Evolutionary conservation across 2,113 vertebrate species (phyloP).

Genomic region (Anoura caudifer): DNA sequence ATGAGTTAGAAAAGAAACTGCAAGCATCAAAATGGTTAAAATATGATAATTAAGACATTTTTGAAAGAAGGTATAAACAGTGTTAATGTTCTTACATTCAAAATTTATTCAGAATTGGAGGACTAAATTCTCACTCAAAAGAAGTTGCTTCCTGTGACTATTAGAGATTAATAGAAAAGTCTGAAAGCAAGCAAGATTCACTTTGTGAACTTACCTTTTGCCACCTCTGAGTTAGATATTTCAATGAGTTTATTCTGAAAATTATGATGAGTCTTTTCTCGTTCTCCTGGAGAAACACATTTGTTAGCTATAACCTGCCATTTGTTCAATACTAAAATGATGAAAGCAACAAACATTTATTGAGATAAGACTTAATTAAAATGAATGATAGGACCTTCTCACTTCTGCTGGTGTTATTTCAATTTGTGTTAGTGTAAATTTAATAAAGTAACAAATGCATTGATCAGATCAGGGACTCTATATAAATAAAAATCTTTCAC

Average conservation of each 20-base stretch:
- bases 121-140: neutral
- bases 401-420: slow-evolving; percentile 15
- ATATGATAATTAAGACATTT: neutral
- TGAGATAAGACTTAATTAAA: slow-evolving; percentile 48
- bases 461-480: neutral
- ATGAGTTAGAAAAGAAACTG: neutral
- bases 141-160: neutral
- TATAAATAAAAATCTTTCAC: neutral
- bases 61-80: neutral
- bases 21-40: neutral
- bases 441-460: neutral
- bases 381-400: neutral
- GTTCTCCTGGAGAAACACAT: slow-evolving; percentile 36
- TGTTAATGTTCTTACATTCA: neutral
- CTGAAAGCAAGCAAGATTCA: neutral
- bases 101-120: neutral
- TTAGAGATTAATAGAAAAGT: neutral
- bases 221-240: neutral
- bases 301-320: slow-evolving; percentile 4
- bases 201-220: slow-evolving; percentile 5
- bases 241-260: slow-evolving; percentile 36
- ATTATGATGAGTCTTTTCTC: slow-evolving; percentile 25
- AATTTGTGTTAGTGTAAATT: neutral
- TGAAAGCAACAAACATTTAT: slow-evolving; percentile 22
- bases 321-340: slow-evolving; percentile 29